Evolutionary conservation across 2,888 invertebrate species (phyloP).

Genomic region (Hedychridium roseum): DNA sequence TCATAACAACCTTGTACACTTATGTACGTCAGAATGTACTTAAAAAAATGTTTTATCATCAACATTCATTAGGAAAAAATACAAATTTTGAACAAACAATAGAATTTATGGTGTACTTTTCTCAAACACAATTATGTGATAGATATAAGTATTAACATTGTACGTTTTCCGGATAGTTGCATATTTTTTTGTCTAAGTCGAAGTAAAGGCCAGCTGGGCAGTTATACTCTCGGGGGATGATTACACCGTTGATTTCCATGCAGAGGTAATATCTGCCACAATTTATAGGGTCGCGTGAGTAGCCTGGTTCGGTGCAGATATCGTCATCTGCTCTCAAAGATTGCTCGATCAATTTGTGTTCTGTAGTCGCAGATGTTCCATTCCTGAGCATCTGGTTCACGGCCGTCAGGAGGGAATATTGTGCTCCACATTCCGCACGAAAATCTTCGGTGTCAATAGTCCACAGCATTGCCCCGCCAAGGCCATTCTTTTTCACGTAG

Average conservation of each 20-base stretch:
- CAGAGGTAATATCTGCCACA: constrained; percentile 65
- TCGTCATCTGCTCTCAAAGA: too few relatives aligned
- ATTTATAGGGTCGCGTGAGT: constrained; percentile 59
- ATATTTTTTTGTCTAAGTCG: constrained; percentile 53
- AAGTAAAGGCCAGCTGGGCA: constrained; percentile 61
- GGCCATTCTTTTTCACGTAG: constrained; percentile 46
- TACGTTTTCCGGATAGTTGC: constrained; percentile 57
- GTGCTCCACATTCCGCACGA: constrained; percentile 69
- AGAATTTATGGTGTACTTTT: too few relatives aligned
- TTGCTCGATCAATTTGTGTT: background rate
- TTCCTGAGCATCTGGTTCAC: constrained; percentile 64
- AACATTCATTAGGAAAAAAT: too few relatives aligned
- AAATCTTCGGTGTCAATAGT: constrained; percentile 84
- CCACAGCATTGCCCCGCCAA: constrained; percentile 80
- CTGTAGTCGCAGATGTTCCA: constrained; percentile 5
- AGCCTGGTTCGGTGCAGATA: constrained; percentile 63
- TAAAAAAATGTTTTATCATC: too few relatives aligned
- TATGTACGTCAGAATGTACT: too few relatives aligned
- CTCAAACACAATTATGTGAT: too few relatives aligned
- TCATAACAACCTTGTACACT: too few relatives aligned
- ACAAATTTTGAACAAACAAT: too few relatives aligned
- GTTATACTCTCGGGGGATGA: constrained; percentile 30
- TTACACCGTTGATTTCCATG: constrained; percentile 12
- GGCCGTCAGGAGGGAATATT: constrained; percentile 70
- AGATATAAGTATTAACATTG: too few relatives aligned